phyloP scores from a whole-genome alignment of 1,140 invertebrate species.

The Lamellibrachia luymesi region DNA sequence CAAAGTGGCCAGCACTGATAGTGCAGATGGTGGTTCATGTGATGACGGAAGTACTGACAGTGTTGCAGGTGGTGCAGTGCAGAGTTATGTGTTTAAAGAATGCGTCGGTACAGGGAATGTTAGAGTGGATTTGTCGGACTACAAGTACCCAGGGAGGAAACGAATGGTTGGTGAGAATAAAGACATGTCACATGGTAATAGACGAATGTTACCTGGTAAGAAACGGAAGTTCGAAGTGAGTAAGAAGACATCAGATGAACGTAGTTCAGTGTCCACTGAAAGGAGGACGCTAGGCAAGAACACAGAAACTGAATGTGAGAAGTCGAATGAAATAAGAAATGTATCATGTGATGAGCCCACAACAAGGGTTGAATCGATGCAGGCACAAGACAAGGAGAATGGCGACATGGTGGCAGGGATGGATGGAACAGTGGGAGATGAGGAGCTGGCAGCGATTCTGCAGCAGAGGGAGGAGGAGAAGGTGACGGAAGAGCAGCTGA shows the following conservation, averaged over 20 bases:
- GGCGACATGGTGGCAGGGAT: not conserved
- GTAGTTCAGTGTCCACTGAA: not conserved
- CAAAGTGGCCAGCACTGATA: not conserved
- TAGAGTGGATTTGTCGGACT: not conserved
- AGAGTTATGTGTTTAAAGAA: not conserved
- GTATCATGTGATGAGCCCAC: not conserved
- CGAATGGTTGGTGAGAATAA: not conserved
- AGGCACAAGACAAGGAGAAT: not conserved
- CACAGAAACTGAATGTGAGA: not conserved
- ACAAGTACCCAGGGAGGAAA: not conserved
- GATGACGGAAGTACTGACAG: not conserved
- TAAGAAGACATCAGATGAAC: constrained; percentile 1
- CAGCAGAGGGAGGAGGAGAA: not conserved
- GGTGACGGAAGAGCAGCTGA: not conserved
- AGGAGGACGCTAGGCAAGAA: no score
- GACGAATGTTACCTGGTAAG: not conserved
- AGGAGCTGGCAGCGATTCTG: not conserved
- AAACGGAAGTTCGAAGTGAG: not conserved
- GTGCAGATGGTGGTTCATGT: not conserved
- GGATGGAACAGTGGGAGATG: not conserved
- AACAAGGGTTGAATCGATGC: not conserved
- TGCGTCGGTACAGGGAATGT: not conserved
- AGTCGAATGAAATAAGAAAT: not conserved
- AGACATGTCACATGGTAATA: not conserved
- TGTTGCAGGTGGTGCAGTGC: not conserved